phyloP scores from a whole-genome alignment of 92 coral and sea anemone genomes.

The Metridium senile region DNA sequence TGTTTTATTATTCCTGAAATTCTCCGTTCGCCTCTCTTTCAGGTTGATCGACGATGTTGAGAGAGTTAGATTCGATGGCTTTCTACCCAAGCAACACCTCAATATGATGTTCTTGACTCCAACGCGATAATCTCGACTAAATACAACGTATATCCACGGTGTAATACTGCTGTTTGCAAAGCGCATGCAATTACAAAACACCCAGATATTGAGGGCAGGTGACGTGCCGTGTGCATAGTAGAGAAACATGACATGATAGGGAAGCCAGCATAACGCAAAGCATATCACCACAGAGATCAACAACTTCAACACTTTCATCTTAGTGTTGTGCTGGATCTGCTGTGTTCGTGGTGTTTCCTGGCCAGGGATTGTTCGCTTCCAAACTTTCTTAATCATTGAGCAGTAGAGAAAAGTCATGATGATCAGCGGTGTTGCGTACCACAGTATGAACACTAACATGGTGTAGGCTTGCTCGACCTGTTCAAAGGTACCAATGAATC shows the following conservation, averaged over 20 bases:
- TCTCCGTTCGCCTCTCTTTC: neutral
- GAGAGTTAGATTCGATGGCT: neutral
- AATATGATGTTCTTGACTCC: constrained; percentile 9
- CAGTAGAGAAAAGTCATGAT: constrained; percentile 35
- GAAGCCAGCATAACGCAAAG: constrained; percentile 57
- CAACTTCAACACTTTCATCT: constrained; percentile 45
- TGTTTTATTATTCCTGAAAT: neutral
- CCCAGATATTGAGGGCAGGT: constrained; percentile 12
- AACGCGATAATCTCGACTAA: constrained; percentile 44
- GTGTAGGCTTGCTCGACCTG: constrained; percentile 51
- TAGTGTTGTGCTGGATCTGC: constrained; percentile 19
- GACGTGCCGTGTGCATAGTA: neutral
- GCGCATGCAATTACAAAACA: constrained; percentile 24
- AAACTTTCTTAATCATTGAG: constrained; percentile 27
- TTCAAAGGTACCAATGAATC: constrained; percentile 24
- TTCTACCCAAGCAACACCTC: neutral
- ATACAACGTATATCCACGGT: constrained; percentile 50
- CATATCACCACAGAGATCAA: constrained; percentile 49
- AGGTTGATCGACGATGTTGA: neutral
- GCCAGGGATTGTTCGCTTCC: constrained; percentile 60
- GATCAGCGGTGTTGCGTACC: constrained; percentile 40
- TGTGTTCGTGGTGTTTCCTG: constrained; percentile 1
- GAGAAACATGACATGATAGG: constrained; percentile 45
- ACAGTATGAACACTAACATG: constrained; percentile 28
- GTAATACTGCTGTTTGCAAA: constrained; percentile 56